Percentiles rank a stretch among this genome's conserved stretches.
Evolutionary conservation across 2,797 vertebrate genomes (phyloP).

Genomic region (Helostoma temminkii): DNA sequence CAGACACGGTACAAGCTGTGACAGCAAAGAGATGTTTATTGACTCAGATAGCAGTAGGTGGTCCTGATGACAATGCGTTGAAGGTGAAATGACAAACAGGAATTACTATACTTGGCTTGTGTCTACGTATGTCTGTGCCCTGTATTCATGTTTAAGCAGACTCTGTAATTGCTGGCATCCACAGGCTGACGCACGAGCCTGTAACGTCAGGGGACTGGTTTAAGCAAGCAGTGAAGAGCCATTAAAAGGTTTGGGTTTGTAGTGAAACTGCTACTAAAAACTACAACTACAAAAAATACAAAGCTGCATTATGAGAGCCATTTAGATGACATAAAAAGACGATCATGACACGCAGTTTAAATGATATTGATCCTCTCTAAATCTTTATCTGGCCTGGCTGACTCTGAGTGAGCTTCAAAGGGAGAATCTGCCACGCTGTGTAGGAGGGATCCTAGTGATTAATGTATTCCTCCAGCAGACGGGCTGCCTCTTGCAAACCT

Average conservation of each 20-base stretch:
- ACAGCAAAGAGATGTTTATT: conserved; percentile 32
- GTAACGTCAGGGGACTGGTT: conserved; percentile 27
- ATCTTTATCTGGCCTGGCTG: conserved; percentile 35
- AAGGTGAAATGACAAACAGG: conserved; percentile 38
- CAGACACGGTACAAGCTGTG: conserved; percentile 39
- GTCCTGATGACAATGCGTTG: conserved; percentile 55
- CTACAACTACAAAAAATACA: too few species aligned
- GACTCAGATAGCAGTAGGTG: conserved; percentile 41
- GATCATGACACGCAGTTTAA: conserved; percentile 24
- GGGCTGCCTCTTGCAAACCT: conserved; percentile 59
- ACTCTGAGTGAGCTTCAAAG: conserved; percentile 46
- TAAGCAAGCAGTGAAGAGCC: conserved; percentile 13
- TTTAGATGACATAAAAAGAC: conserved; percentile 26
- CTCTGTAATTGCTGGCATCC: conserved; percentile 38
- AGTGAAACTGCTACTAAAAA: too few species aligned
- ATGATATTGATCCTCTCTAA: conserved; percentile 35
- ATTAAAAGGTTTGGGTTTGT: not conserved
- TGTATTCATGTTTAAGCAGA: conserved; percentile 53
- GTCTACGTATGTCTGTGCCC: conserved; percentile 28
- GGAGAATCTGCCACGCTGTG: conserved; percentile 34
- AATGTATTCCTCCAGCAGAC: conserved; percentile 56
- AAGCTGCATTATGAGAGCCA: conserved; percentile 21
- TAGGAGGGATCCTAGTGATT: conserved; percentile 51
- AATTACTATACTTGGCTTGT: conserved; percentile 19
- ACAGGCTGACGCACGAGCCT: conserved; percentile 28